Evolutionary conservation across 1,140 invertebrate species (phyloP).

Genomic region (Nomia melanderi): DNA sequence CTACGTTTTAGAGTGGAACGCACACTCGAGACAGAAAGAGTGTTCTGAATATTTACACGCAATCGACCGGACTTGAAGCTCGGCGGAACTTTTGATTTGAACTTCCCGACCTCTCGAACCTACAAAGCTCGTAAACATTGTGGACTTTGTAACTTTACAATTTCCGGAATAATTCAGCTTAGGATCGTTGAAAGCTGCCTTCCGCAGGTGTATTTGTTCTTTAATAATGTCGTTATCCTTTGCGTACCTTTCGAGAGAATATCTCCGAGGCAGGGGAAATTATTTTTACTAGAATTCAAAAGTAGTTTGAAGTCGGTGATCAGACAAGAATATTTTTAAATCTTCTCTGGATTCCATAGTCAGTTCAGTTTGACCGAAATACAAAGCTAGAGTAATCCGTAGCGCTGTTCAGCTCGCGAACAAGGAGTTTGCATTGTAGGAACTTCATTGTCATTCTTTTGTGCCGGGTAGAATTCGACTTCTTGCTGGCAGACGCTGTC

Average conservation of each 20-base stretch:
- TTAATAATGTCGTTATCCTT: too few species aligned
- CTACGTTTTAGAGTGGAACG: neutral
- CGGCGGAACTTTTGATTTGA: neutral
- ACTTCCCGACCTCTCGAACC: neutral
- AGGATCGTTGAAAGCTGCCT: too few species aligned
- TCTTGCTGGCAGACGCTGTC: neutral
- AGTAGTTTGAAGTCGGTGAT: too few species aligned
- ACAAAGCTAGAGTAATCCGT: neutral
- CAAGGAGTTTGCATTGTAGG: neutral
- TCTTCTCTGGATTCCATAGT: too few species aligned
- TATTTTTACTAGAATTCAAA: too few species aligned
- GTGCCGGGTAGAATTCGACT: neutral
- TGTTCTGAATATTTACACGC: neutral
- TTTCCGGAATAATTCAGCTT: neutral
- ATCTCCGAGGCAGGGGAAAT: too few species aligned
- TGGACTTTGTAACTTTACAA: neutral
- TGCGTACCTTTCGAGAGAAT: too few species aligned
- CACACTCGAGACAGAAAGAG: neutral
- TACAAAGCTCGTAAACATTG: neutral
- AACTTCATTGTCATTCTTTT: neutral
- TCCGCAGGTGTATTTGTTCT: too few species aligned
- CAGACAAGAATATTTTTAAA: too few species aligned
- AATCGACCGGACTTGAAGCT: conserved; percentile 1
- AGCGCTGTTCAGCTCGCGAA: neutral
- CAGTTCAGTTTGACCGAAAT: too few species aligned